These are phyloP conservation scores for Pyralis farinalis DNA, from an alignment of 2,888 invertebrate genomes.

Conservation along the genomic window DNA sequence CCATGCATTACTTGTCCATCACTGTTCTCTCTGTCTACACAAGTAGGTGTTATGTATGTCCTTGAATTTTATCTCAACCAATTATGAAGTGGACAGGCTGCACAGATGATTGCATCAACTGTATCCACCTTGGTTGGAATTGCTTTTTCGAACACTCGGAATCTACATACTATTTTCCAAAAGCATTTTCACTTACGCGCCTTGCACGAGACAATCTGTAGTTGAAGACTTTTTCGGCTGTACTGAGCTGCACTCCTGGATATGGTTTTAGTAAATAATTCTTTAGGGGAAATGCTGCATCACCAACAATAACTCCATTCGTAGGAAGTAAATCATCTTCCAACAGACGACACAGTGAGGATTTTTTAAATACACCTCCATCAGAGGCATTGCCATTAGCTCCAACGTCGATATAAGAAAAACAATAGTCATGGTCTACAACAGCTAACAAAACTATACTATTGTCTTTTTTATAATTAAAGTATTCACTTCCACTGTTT, in stretches of 20 bases:
- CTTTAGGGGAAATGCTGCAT: conserved; percentile 15
- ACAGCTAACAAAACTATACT: conserved; percentile 28
- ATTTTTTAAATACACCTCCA: conserved; percentile 16
- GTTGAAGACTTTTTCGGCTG: conserved; percentile 19
- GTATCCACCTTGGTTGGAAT: conserved; percentile 15
- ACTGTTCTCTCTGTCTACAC: conserved; percentile 17
- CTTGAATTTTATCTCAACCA: conserved; percentile 17
- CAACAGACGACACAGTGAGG: conserved; percentile 11
- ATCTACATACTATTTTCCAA: conserved; percentile 22
- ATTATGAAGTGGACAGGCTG: conserved; percentile 20
- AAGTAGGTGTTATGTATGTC: conserved; percentile 14
- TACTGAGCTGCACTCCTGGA: conserved; percentile 18
- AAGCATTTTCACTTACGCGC: conserved; percentile 21
- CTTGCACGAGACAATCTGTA: conserved; percentile 23
- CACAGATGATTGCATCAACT: conserved; percentile 16
- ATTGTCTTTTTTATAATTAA: conserved; percentile 27
- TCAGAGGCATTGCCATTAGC: conserved; percentile 8
- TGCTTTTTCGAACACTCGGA: conserved; percentile 20
- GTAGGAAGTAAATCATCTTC: conserved; percentile 15
- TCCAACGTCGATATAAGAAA: conserved; percentile 20
- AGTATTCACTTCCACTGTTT: conserved; percentile 24
- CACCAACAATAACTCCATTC: conserved; percentile 13
- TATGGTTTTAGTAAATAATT: conserved; percentile 21
- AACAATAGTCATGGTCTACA: conserved; percentile 30
- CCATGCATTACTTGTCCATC: no score